Base-by-base conservation (phyloP, 1,140 invertebrate species). In the Mylabris phalerata region DNA sequence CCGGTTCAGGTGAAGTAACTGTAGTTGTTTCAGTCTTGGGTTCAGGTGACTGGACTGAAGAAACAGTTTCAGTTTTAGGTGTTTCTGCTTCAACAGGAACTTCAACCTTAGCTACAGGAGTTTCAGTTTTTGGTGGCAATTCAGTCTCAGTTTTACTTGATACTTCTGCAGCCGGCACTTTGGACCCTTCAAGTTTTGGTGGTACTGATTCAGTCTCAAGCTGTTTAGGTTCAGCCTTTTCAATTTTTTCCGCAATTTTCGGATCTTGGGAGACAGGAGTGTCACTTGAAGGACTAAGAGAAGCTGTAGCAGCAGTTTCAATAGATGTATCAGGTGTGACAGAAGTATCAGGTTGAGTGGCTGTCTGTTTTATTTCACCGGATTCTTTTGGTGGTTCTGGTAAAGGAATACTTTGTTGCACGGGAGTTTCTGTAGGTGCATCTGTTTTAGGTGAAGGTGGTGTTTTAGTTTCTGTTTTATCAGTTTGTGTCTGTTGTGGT, bases 71-170 rank as follows among this genome's bases (percentile, higher is more conserved):
- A 32, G 52, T 41, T 49, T 52, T 55, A 19, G 19, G 19, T 13
- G 7, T 7, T 32, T 40, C 41, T 41, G 61, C 63, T 42, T 55
- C 60, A 0, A 74, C 64, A 3, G 76, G 74, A 9, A 72, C 73
- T 48, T 72, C 54, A 41, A 55, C 45, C 19, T 72, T 63, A 39
- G 65, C 59, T 47, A 54, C 63, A 50, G 73, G 67, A 42, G 70
- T 61, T 58, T 72, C 71, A 69, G 75, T 71, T 59, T 71, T 72
- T 44, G 69, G 7, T 44, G 46, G 73, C 45, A 75, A 73, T 10
- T 47, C 46, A 9, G 4, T 24, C 41, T 19, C 6, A 38, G 38
- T 46, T 47, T 25, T 9, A 48, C 32, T 24, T 43, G 13, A 6
- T 46, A 73, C 73, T 52, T 71, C 71, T 48, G 75, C 74, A 61